phyloP scores from a whole-genome alignment of 2,888 invertebrate species.

The Ypsolopha scabrella region DNA sequence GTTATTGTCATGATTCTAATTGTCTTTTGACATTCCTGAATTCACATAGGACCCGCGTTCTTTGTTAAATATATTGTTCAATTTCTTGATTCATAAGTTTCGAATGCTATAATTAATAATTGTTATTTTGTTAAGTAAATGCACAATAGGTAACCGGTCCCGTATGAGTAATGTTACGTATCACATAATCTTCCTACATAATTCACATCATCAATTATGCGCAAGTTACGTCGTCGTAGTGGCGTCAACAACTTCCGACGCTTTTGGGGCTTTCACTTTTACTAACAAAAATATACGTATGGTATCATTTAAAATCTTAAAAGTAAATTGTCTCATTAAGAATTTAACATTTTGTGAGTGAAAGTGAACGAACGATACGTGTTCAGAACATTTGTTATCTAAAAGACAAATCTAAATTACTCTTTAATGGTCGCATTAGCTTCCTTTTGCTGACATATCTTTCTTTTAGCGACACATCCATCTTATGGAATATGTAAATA shows the following conservation, averaged over 20 bases:
- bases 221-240: constrained; percentile 21
- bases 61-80: no score
- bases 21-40: no score
- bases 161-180: constrained; percentile 28
- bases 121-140: neutral
- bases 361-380: no score
- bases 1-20: neutral
- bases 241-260: constrained; percentile 13
- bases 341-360: constrained; percentile 8
- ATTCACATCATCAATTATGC: constrained; percentile 22
- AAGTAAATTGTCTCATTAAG: constrained; percentile 7
- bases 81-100: no score
- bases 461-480: no score
- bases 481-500: no score
- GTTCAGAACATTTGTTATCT: no score
- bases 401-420: no score
- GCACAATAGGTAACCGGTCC: constrained; percentile 28
- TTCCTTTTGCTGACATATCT: no score
- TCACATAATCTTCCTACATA: constrained; percentile 36
- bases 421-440: no score
- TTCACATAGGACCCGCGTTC: no score
- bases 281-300: neutral
- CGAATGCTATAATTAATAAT: no score
- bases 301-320: neutral
- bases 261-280: constrained; percentile 3